A percentile compares a stretch with the other conserved stretches of the same genome.
Conservation (phyloP, 2,797 vertebrate genomes). For the Xenops minutus region DNA sequence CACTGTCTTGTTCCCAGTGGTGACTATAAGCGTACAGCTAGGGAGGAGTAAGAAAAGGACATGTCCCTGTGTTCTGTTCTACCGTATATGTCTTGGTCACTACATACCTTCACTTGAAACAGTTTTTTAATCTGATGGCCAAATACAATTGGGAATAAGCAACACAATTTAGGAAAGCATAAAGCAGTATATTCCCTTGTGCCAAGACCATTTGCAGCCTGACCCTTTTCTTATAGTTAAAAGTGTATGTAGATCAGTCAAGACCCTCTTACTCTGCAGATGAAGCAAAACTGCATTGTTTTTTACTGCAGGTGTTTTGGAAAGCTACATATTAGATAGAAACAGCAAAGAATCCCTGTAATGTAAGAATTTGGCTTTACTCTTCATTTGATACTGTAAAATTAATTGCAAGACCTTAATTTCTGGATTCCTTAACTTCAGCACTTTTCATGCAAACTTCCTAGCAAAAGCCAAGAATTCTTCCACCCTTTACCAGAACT, state of each 20-base stretch:
- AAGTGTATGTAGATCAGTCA: background rate
- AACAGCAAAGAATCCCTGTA: background rate
- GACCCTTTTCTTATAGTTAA: background rate
- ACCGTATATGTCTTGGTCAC: background rate
- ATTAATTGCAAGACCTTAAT: background rate
- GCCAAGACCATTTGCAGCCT: background rate
- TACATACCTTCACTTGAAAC: background rate
- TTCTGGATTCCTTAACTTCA: background rate
- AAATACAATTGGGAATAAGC: background rate
- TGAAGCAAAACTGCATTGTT: background rate
- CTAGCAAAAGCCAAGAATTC: background rate
- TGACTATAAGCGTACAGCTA: background rate
- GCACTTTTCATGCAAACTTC: background rate
- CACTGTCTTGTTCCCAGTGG: background rate
- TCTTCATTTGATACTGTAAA: background rate
- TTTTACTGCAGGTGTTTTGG: background rate
- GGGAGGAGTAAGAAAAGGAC: background rate
- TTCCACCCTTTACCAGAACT: background rate
- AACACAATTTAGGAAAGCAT: background rate
- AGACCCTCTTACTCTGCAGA: background rate
- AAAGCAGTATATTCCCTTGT: background rate
- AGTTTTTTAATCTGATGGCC: background rate
- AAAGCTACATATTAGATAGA: background rate
- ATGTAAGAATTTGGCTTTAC: background rate
- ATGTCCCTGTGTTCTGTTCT: background rate